A percentile compares a stretch with the other conserved stretches of the same genome.
phyloP scores from a whole-genome alignment of 2,113 vertebrate genomes.

The Turdus rufiventris region DNA sequence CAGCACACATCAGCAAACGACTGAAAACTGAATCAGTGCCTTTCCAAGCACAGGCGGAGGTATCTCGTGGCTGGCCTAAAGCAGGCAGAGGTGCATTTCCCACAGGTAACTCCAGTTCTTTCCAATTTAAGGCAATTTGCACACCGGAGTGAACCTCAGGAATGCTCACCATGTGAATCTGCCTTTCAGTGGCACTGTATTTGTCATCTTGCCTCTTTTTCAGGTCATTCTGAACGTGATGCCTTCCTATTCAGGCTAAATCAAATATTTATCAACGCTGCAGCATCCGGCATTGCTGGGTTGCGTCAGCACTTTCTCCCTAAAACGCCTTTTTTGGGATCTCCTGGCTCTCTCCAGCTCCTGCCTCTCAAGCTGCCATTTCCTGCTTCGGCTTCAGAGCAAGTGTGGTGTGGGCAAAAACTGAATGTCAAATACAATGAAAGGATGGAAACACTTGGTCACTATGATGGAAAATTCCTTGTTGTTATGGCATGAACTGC shows the following conservation, averaged over 20 bases:
- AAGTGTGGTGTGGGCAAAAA: not conserved
- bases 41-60: not conserved
- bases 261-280: constrained; percentile 4
- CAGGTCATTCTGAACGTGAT: not conserved
- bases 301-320: not conserved
- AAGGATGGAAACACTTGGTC: not conserved
- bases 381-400: not conserved
- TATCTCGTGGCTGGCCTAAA: accelerated
- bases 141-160: not conserved
- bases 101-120: not conserved
- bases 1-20: accelerated
- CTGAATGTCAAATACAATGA: not conserved
- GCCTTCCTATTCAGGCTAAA: not conserved
- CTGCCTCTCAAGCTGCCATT: not conserved
- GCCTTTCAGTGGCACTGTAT: not conserved
- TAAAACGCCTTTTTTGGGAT: not conserved
- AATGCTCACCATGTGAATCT: accelerated
- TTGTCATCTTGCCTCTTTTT: not conserved
- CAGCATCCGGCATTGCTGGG: not conserved
- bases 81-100: not conserved
- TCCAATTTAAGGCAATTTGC: not conserved
- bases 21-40: not conserved
- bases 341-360: not conserved
- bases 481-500: not conserved
- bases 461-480: not conserved